These are phyloP conservation scores for Catamblyrhynchus diadema DNA, from an alignment of 2,797 vertebrate genomes.

Conservation along the genomic window DNA sequence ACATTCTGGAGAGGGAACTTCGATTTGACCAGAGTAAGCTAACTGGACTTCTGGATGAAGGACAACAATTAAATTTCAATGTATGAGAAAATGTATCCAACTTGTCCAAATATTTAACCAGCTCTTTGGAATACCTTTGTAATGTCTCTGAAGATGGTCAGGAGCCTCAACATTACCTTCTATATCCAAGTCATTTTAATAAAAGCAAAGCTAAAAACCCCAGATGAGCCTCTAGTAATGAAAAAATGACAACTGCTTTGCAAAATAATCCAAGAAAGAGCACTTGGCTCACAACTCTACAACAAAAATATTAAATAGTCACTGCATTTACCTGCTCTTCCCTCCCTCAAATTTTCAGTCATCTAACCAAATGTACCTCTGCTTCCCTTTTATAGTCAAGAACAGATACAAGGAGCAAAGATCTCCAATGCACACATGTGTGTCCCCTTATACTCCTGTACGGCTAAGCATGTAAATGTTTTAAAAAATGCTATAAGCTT, in stretches of 20 bases:
- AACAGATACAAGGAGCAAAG: neutral
- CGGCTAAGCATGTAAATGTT: neutral
- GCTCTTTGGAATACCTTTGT: neutral
- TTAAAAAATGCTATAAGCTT: neutral
- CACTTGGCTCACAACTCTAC: neutral
- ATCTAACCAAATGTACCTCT: neutral
- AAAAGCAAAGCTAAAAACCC: neutral
- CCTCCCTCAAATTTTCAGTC: neutral
- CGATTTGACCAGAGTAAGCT: neutral
- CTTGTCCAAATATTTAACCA: neutral
- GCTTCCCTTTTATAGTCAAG: neutral
- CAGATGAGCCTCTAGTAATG: neutral
- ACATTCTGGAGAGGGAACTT: neutral
- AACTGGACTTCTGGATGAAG: neutral
- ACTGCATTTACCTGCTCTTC: neutral
- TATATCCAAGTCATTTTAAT: neutral
- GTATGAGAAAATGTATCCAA: neutral
- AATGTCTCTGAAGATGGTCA: fast-evolving
- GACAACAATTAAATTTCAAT: neutral
- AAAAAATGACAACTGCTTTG: neutral
- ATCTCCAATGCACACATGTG: neutral
- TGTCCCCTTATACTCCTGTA: neutral
- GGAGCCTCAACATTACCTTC: neutral
- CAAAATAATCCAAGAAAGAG: neutral
- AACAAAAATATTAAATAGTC: neutral